Percentiles rank a stretch among this genome's conserved stretches.
These are phyloP conservation scores for Ameiurus melas DNA, from an alignment of 2,113 vertebrate genomes.

Conservation along the genomic window DNA sequence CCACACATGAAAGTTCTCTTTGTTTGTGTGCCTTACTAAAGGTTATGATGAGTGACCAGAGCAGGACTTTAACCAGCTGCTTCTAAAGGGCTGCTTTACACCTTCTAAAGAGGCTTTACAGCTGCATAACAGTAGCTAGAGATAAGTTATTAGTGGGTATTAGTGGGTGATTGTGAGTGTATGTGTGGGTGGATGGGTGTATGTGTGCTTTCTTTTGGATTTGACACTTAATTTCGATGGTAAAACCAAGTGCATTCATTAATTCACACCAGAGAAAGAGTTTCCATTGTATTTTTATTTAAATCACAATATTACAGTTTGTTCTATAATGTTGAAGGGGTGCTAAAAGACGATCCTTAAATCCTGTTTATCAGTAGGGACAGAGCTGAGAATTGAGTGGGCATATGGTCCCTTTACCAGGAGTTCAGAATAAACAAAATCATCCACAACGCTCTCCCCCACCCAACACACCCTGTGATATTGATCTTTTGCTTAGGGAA, in stretches of 20 bases:
- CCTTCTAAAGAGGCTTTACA: slow-evolving; percentile 8
- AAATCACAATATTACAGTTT: not conserved
- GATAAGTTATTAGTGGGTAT: not conserved
- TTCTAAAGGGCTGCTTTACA: not conserved
- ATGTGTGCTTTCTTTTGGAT: not conserved
- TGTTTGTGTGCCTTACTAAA: not conserved
- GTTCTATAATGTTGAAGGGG: not conserved
- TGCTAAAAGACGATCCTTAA: slow-evolving; percentile 3
- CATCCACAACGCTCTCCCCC: not conserved
- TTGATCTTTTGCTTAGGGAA: not conserved
- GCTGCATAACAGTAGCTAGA: not conserved
- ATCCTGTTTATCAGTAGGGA: slow-evolving; percentile 24
- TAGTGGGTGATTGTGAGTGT: not conserved
- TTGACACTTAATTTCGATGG: not conserved
- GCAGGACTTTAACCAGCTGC: not conserved
- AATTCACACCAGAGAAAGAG: not conserved
- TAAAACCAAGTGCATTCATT: not conserved
- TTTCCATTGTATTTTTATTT: not conserved
- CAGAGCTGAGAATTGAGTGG: slow-evolving; percentile 29
- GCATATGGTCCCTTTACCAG: slow-evolving; percentile 47
- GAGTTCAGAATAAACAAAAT: slow-evolving; percentile 33
- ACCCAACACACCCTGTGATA: not conserved
- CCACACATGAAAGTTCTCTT: not conserved
- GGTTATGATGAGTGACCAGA: not conserved
- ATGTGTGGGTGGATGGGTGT: slow-evolving; percentile 12